A percentile compares a stretch with the other conserved stretches of the same genome.
Conservation (phyloP, 2,113 vertebrate species). For the Paraplagusia blochii region DNA sequence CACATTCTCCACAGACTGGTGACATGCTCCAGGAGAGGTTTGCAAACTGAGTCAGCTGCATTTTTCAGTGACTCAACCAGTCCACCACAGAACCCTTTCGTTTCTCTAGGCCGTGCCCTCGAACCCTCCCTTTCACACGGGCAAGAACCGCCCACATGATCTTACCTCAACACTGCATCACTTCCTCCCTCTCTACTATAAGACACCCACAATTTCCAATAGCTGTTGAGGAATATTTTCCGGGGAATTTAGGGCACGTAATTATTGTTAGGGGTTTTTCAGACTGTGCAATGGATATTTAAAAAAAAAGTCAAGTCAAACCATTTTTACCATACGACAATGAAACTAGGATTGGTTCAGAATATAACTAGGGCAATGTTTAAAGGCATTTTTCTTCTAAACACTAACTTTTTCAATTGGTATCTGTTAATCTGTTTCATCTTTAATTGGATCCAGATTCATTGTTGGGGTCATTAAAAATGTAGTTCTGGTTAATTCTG, state of each 20-base stretch:
- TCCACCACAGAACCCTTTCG: conserved; percentile 52
- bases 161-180: conserved; percentile 56
- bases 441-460: no score
- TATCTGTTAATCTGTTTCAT: no score
- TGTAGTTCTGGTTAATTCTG: no score
- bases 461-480: no score
- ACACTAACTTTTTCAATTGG: no score
- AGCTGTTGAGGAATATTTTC: conserved; percentile 11
- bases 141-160: conserved; percentile 27
- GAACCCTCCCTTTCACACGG: conserved; percentile 39
- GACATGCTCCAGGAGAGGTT: conserved; percentile 44
- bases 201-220: conserved; percentile 11
- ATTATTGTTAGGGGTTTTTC: background rate
- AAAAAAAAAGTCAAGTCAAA: no score
- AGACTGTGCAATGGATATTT: background rate
- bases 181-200: conserved; percentile 41
- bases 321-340: no score
- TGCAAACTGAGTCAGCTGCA: conserved; percentile 66
- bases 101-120: conserved; percentile 55
- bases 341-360: no score
- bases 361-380: no score
- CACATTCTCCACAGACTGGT: background rate
- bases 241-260: background rate
- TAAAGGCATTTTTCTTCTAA: no score
- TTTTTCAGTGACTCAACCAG: conserved; percentile 64